These are phyloP conservation scores for Trichogramma dendrolimi DNA, from an alignment of 2,888 invertebrate species.

Conservation along the genomic window DNA sequence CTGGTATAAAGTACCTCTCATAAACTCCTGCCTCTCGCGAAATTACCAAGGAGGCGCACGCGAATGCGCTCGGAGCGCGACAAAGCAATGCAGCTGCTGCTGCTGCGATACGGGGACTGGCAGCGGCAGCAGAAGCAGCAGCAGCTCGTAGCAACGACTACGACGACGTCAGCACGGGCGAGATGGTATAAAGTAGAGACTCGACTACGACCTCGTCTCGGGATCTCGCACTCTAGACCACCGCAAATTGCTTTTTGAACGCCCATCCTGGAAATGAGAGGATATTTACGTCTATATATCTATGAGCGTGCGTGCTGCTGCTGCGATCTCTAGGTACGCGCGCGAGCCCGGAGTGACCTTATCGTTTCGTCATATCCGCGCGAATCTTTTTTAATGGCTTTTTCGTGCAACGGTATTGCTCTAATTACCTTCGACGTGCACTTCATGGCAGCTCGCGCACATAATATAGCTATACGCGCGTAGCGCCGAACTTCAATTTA, in stretches of 20 bases:
- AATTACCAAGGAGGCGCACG: not conserved
- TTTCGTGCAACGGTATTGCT: conserved; percentile 7
- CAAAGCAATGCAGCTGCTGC: too few species aligned
- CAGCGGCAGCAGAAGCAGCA: too few species aligned
- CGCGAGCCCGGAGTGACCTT: not conserved
- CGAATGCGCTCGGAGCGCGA: too few species aligned
- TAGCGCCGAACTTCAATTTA: conserved; percentile 6
- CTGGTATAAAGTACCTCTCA: not conserved
- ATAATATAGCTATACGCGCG: not conserved
- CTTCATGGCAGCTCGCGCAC: conserved; percentile 23
- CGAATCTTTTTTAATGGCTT: not conserved
- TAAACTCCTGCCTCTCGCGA: not conserved
- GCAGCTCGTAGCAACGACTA: too few species aligned
- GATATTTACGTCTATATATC: too few species aligned
- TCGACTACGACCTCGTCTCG: too few species aligned
- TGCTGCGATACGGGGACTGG: too few species aligned
- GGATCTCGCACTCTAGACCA: too few species aligned
- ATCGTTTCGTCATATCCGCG: not conserved
- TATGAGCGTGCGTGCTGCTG: not conserved
- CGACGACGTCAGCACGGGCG: too few species aligned
- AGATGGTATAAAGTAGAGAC: too few species aligned
- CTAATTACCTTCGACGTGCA: conserved; percentile 32
- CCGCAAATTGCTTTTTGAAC: too few species aligned
- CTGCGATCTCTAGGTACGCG: not conserved
- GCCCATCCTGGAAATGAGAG: too few species aligned